Evolutionary conservation across 2,113 vertebrate species (phyloP).

Genomic region (Perca fluviatilis): DNA sequence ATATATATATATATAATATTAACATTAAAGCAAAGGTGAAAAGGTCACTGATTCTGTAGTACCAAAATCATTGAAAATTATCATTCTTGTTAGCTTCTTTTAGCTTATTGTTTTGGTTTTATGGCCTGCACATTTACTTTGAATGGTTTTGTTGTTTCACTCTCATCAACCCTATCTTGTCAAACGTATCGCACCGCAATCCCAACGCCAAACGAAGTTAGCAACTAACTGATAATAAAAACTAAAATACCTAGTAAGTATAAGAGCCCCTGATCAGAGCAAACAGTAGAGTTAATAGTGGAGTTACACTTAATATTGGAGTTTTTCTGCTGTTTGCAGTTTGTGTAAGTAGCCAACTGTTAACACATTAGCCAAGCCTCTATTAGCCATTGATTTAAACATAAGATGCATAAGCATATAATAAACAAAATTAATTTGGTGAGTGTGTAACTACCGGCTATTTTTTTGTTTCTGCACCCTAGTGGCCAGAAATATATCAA

Average conservation of each 20-base stretch:
- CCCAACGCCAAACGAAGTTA: background rate
- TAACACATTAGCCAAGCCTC: background rate
- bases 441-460: background rate
- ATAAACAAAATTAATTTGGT: background rate
- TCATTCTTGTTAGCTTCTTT: background rate
- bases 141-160: background rate
- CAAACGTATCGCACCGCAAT: background rate
- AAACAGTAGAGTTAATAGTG: background rate
- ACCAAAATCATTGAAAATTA: background rate
- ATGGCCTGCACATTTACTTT: background rate
- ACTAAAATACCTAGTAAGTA: background rate
- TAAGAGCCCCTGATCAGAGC: background rate
- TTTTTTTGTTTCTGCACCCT: background rate
- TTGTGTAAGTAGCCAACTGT: background rate
- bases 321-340: background rate
- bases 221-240: background rate
- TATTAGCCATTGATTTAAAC: too few relatives aligned
- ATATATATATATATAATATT: too few relatives aligned
- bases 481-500: background rate
- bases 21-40: background rate
- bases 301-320: too few relatives aligned
- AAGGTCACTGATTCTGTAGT: too few relatives aligned
- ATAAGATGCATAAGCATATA: background rate
- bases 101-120: background rate
- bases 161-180: background rate